phyloP scores from a whole-genome alignment of 2,113 vertebrate species.

The Corydoras sp. region DNA sequence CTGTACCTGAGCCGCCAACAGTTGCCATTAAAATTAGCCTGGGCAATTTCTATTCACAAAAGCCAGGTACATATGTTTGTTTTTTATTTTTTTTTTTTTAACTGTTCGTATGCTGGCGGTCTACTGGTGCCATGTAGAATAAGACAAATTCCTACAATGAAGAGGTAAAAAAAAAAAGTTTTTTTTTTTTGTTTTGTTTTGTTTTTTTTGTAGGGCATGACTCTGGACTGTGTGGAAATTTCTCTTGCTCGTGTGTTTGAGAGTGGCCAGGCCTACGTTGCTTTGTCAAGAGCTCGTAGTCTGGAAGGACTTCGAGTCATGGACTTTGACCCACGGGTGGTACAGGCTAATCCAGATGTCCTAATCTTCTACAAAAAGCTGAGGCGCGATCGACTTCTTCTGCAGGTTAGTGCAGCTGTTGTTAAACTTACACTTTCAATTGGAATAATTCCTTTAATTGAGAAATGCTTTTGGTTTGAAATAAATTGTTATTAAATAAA shows the following conservation, averaged over 20 bases:
- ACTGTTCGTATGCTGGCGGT: too few species aligned
- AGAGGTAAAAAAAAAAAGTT: too few species aligned
- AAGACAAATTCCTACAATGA: too few species aligned
- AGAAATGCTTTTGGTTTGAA: neutral
- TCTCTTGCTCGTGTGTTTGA: conserved; percentile 91
- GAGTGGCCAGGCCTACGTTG: conserved; percentile 90
- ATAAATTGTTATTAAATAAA: neutral
- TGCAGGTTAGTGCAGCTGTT: conserved; percentile 56
- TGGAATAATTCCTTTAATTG: neutral
- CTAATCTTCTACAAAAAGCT: conserved; percentile 78
- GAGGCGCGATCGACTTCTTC: conserved; percentile 59
- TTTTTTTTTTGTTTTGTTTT: too few species aligned
- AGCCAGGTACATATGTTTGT: conserved; percentile 74
- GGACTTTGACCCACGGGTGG: conserved; percentile 84
- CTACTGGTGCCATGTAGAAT: too few species aligned
- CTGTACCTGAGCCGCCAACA: conserved; percentile 81
- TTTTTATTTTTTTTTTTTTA: neutral
- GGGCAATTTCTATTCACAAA: conserved; percentile 98
- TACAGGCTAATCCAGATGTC: conserved; percentile 80
- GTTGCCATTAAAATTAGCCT: conserved; percentile 89
- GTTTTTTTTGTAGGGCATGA: conserved; percentile 77
- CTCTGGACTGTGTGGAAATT: conserved; percentile 86
- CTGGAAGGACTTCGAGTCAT: conserved; percentile 85
- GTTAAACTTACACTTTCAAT: too few species aligned
- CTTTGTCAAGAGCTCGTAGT: conserved; percentile 83